Conservation (phyloP, 2,797 vertebrate genomes). For the Masticophis lateralis region DNA sequence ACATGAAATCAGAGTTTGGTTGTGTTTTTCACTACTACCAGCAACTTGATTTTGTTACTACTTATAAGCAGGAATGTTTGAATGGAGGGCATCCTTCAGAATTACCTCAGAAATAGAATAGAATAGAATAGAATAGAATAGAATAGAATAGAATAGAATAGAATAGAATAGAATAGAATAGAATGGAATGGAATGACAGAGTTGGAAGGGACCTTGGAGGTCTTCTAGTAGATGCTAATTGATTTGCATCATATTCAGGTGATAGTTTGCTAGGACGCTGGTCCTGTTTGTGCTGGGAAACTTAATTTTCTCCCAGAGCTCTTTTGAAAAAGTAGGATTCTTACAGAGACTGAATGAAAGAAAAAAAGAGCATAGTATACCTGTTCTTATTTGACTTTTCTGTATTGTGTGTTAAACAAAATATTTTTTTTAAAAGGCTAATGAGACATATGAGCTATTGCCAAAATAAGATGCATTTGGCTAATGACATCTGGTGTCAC, state of each 20-base stretch:
- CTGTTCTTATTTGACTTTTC: background rate
- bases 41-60: background rate
- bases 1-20: background rate
- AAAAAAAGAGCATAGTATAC: background rate
- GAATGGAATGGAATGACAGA: too few species aligned
- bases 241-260: background rate
- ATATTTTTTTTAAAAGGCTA: background rate
- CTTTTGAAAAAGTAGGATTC: background rate
- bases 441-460: constrained; percentile 6
- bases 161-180: background rate
- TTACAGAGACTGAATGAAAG: background rate
- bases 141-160: too few species aligned
- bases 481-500: background rate
- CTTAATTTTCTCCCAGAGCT: background rate
- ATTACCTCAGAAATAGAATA: background rate
- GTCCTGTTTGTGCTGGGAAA: background rate
- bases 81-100: background rate
- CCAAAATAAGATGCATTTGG: background rate
- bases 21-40: background rate
- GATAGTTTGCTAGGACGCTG: background rate
- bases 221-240: too few species aligned
- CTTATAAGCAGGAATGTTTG: background rate
- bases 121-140: too few species aligned
- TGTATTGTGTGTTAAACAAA: background rate
- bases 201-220: too few species aligned